Base-by-base conservation (phyloP, 2,113 vertebrate genomes). In the Sula dactylatra region DNA sequence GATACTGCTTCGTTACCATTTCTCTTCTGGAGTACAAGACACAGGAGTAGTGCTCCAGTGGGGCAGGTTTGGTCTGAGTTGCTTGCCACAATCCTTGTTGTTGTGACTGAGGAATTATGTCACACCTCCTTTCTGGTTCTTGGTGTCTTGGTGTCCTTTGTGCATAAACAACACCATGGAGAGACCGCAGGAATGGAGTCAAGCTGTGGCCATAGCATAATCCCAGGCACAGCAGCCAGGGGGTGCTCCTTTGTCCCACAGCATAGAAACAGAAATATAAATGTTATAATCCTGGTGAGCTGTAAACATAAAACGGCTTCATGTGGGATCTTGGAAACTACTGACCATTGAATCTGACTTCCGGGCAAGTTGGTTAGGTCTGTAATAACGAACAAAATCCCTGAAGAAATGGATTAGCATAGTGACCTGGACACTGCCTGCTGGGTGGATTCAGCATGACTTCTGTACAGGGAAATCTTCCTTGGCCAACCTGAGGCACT, bases 201-300 rank as follows among this genome's bases (percentile, higher is more conserved):
- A 47, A 47, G 24, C 12, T 61, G 50, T 0, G 1, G 9, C 10
- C 3, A 4, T 7, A 45, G 36, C 5, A 40, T 18, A n/a, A 6
- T 34, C 10, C 11, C 15, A 42, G 42, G 13, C 36, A 17, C 10
- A 84, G 42, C 26, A 79, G 16, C 12, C 32, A 36, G 17, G 42
- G 44, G 22, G 27, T 79, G 15, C 19, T 65, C 32, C 58, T 22
- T 20, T 36, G 42, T 79, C 42, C 26, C 38, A 21, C 44, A 64
- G 15, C 22, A 24, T 1, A 38, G 26, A 44, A 66, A 82, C 4
- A 7, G 34, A 34, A 32, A 44, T 32, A 27, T 27, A 58, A 66
- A 50, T 36, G 11, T 55, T 54, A 45, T 47, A 17, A 38, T 36
- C 15, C 26, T 25, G 32, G 25, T 58, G 26, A 78, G 18, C 18